Evolutionary conservation across 2,797 vertebrate species (phyloP).

Genomic region (Cynopterus sphinx): DNA sequence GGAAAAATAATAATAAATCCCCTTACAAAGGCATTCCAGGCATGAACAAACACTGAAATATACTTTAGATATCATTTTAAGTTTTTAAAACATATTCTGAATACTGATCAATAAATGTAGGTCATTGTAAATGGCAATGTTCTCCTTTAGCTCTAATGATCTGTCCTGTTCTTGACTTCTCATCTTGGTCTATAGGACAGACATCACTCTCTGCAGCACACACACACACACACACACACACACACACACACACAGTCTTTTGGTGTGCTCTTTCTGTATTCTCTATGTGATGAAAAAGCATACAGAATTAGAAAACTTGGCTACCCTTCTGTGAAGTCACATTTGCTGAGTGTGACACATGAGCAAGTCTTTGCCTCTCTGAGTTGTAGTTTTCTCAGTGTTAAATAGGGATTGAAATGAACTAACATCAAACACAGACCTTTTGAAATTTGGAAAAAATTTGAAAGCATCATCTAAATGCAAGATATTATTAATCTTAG

Average conservation of each 20-base stretch:
- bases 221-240: neutral
- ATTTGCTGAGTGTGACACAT: neutral
- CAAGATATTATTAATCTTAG: conserved; percentile 15
- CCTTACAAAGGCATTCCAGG: neutral
- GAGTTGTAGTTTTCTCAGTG: neutral
- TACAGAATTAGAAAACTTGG: neutral
- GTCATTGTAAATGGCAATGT: neutral
- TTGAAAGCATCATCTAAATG: neutral
- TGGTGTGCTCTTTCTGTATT: neutral
- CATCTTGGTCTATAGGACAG: neutral
- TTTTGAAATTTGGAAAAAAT: neutral
- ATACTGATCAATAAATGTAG: neutral
- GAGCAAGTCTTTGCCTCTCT: neutral
- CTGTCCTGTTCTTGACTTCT: neutral
- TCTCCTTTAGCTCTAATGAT: neutral
- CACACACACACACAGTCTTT: neutral
- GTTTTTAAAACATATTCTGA: conserved; percentile 25
- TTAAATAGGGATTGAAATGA: neutral
- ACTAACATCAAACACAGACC: neutral
- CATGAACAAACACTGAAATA: conserved; percentile 18
- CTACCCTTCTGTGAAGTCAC: neutral
- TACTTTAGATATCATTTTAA: conserved; percentile 16
- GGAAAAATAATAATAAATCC: conserved; percentile 19
- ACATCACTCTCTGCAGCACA: neutral
- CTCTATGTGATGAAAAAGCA: neutral